Evolutionary conservation across 2,888 invertebrate species (phyloP).

Genomic region (Drosophila colorata): DNA sequence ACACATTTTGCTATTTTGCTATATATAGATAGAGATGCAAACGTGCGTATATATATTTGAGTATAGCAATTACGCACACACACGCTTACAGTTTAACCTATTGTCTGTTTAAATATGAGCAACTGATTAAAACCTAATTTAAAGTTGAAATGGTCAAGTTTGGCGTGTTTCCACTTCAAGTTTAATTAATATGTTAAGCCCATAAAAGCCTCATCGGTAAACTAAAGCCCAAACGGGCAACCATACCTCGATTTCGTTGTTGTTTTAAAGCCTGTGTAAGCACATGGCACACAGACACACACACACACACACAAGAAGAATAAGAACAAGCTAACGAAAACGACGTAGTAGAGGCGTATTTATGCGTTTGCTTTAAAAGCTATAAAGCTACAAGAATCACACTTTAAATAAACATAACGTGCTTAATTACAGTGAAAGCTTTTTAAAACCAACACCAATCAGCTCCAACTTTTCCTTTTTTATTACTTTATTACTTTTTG

Average conservation of each 20-base stretch:
- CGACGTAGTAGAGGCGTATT: constrained; percentile 13
- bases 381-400: constrained; percentile 33
- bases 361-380: constrained; percentile 26
- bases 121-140: constrained; percentile 79
- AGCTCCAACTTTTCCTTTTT: background rate
- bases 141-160: constrained; percentile 63
- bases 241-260: constrained; percentile 12
- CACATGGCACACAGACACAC: constrained; percentile 33
- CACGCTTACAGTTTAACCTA: constrained; percentile 5
- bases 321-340: constrained; percentile 9
- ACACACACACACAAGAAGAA: constrained; percentile 22
- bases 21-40: background rate
- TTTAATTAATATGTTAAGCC: constrained; percentile 79
- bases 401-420: constrained; percentile 30
- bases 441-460: background rate
- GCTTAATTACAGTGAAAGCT: constrained; percentile 11
- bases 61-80: background rate
- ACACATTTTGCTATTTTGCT: constrained; percentile 6
- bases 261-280: constrained; percentile 33
- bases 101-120: constrained; percentile 69
- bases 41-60: background rate
- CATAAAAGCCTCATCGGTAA: constrained; percentile 60
- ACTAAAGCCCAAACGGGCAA: constrained; percentile 48
- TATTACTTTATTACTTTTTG: background rate
- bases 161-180: constrained; percentile 61